Percentiles rank a stretch among this genome's conserved stretches.
phyloP scores from a whole-genome alignment of 92 coral and sea anemone species.

The Heliopora coerulea region DNA sequence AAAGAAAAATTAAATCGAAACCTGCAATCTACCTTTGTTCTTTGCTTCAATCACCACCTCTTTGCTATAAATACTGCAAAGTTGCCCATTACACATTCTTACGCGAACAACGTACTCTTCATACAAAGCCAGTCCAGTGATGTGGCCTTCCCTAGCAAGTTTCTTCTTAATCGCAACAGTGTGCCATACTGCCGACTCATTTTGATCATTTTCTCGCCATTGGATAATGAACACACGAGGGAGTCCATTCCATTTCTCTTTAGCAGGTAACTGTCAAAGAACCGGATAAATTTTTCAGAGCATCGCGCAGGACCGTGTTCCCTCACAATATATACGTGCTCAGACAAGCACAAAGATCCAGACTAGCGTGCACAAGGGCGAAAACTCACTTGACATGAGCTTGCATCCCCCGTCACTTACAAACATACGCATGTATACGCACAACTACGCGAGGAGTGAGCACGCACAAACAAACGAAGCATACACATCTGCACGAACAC shows the following conservation, averaged over 20 bases:
- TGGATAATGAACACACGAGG: slow-evolving; percentile 15
- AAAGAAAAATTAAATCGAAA: neutral
- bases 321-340: too few species aligned
- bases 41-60: neutral
- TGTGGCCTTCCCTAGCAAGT: neutral
- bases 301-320: too few species aligned
- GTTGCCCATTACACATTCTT: slow-evolving; percentile 19
- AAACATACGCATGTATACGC: too few species aligned
- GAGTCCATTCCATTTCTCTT: slow-evolving; percentile 26
- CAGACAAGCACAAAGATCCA: too few species aligned
- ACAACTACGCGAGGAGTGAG: too few species aligned
- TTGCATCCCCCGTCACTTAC: too few species aligned
- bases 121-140: neutral
- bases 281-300: too few species aligned
- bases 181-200: neutral
- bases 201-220: slow-evolving; percentile 1
- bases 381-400: too few species aligned
- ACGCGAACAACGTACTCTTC: slow-evolving; percentile 24
- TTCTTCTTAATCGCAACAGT: neutral
- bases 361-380: too few species aligned
- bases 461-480: too few species aligned
- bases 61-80: slow-evolving; percentile 24
- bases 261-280: slow-evolving; percentile 11
- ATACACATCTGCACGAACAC: too few species aligned
- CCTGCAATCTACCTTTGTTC: neutral